phyloP scores from a whole-genome alignment of 2,888 invertebrate genomes.

The Neocrepidodera transversa region DNA sequence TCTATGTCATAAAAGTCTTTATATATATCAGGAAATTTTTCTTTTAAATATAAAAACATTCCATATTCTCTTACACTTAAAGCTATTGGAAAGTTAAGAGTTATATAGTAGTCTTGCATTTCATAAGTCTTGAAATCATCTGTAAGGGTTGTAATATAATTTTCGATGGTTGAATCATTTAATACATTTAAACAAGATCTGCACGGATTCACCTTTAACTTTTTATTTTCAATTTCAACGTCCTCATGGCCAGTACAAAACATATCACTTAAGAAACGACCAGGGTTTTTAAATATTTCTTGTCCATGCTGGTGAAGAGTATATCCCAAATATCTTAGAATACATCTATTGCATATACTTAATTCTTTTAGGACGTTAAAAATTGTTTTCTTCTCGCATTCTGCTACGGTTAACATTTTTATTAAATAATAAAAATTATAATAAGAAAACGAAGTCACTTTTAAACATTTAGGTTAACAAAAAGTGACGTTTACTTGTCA shows the following conservation, averaged over 20 bases:
- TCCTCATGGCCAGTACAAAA: slow-evolving; percentile 16
- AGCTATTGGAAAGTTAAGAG: slow-evolving; percentile 74
- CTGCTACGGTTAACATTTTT: neutral
- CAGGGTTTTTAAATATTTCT: slow-evolving; percentile 25
- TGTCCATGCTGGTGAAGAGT: slow-evolving; percentile 25
- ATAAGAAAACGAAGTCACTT: too few species aligned
- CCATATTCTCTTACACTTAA: slow-evolving; percentile 72
- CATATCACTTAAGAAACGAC: slow-evolving; percentile 6
- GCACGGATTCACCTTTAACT: slow-evolving; percentile 66
- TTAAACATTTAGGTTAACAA: too few species aligned
- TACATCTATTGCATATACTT: slow-evolving; percentile 40
- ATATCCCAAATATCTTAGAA: slow-evolving; percentile 40
- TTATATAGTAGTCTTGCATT: slow-evolving; percentile 70
- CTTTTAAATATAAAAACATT: slow-evolving; percentile 66
- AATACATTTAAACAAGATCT: slow-evolving; percentile 77
- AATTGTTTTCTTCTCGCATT: neutral
- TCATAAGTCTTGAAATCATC: slow-evolving; percentile 67
- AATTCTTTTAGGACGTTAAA: slow-evolving; percentile 10
- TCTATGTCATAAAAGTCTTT: slow-evolving; percentile 48
- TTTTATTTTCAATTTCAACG: slow-evolving; percentile 54
- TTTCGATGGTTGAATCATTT: slow-evolving; percentile 64
- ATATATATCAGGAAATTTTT: slow-evolving; percentile 64
- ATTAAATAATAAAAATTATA: too few species aligned
- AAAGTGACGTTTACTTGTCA: too few species aligned
- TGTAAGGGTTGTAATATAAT: slow-evolving; percentile 64